Evolutionary conservation across 2,797 vertebrate genomes (phyloP), one percentile per base, ranked within the genome.

Genomic region (Pangasius djambal): DNA sequence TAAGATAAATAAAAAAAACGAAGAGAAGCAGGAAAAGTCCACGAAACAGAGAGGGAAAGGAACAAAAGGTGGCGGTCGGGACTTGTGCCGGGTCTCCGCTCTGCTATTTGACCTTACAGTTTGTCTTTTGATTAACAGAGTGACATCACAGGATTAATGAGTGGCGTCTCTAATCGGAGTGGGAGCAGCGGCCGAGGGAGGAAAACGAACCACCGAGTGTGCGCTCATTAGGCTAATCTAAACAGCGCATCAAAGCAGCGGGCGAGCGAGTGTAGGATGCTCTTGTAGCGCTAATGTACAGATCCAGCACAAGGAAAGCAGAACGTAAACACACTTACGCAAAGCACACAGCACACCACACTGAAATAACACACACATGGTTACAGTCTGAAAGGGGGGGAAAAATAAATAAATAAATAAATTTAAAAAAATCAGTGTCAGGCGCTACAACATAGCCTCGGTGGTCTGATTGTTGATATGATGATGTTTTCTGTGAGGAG

Each of bases 81-180:
- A 31, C 81, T 85, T 87, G 83, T 88, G 85, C 65, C 67, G 78
- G 6, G 57, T 86, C 85, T 84, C 52, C 48, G 90, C 72, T 90
- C 65, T 40, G 61, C 65, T 40, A 83, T 50, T 90, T 88, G 88
- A 81, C 92, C 88, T 88, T 72, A 37, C 89, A 91, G 1, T 40
- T 3, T 40, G 72, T 89, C 77, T 88, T 79, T 82, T 90, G 91
- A 92, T 90, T 63, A 90, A 90, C 83, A 40, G 91, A 90, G 90
- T 91, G 86, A 90, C 91, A 92, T 91, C 59, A 89, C 84, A 91
- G 86, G 79, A 83, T 88, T 89, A 67, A 83, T 86, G 86, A 52
- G 4, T n/a, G 88, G 48, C 88, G 72, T 70, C 78, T 89, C 16
- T 89, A 91, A 89, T 22, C 70, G 83, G 92, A 92, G 84, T 91